phyloP scores from a whole-genome alignment of 2,113 vertebrate genomes.

The Cebidichthys violaceus region DNA sequence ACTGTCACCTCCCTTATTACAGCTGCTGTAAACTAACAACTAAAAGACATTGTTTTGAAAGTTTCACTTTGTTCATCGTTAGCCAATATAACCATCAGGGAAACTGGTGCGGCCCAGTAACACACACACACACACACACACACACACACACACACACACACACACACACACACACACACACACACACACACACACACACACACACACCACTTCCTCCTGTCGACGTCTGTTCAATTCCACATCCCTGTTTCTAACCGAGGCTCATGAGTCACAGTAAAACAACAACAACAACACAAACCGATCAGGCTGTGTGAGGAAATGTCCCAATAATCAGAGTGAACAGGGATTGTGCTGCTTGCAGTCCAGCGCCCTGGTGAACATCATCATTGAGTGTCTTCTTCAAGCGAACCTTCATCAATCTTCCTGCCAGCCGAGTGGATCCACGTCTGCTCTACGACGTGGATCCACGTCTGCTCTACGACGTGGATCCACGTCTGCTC shows the following conservation, averaged over 20 bases:
- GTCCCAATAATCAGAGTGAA: not conserved
- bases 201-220: not conserved
- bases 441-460: too few relatives aligned
- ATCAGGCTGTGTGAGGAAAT: not conserved
- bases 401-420: constrained; percentile 15
- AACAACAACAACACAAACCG: not conserved
- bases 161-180: too few relatives aligned
- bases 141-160: too few relatives aligned
- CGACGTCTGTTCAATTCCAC: not conserved
- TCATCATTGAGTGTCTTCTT: constrained; percentile 5
- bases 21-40: not conserved
- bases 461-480: too few relatives aligned
- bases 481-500: too few relatives aligned
- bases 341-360: not conserved
- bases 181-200: too few relatives aligned
- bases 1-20: constrained; percentile 5
- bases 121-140: too few relatives aligned
- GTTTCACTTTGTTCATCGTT: not conserved
- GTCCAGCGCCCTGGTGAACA: not conserved
- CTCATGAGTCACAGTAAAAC: not conserved
- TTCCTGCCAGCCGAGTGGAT: constrained; percentile 7
- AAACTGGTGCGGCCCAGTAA: not conserved
- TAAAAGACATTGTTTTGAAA: not conserved
- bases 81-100: not conserved
- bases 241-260: constrained; percentile 16